Evolutionary conservation across 2,113 vertebrate genomes (phyloP).

Genomic region (Mormyrus iriodes): DNA sequence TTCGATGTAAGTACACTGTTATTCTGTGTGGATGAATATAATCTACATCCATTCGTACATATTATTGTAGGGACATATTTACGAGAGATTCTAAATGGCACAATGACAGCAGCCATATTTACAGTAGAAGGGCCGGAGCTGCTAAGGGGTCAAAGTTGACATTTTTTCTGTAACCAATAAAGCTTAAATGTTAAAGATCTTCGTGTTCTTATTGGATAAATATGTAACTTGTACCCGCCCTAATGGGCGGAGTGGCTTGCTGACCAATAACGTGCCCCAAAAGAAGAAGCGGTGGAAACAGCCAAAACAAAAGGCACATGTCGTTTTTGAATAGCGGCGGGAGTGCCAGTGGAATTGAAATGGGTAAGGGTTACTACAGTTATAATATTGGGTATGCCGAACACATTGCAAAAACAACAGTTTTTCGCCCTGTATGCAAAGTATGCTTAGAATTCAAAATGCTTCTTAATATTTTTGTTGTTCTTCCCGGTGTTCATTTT

Average conservation of each 20-base stretch:
- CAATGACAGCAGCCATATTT: constrained; percentile 17
- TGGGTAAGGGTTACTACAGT: neutral
- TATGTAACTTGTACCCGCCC: neutral
- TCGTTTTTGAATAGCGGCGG: neutral
- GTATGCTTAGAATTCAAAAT: neutral
- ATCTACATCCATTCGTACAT: neutral
- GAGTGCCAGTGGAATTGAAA: neutral
- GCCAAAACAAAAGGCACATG: neutral
- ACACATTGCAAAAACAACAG: neutral
- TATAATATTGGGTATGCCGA: neutral
- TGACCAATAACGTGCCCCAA: neutral
- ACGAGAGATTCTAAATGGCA: neutral
- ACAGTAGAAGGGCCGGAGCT: neutral
- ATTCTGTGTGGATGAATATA: neutral
- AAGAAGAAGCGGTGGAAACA: neutral
- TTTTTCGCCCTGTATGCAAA: neutral
- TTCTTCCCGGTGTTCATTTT: neutral
- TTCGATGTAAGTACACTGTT: constrained; percentile 31
- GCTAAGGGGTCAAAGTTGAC: constrained; percentile 11
- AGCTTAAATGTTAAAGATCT: neutral
- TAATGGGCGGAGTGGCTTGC: neutral
- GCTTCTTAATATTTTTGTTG: neutral
- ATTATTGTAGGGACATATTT: neutral
- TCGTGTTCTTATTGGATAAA: neutral
- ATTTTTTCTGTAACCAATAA: neutral